phyloP scores from a whole-genome alignment of 1,140 invertebrate species.

The Anastrepha obliqua region DNA sequence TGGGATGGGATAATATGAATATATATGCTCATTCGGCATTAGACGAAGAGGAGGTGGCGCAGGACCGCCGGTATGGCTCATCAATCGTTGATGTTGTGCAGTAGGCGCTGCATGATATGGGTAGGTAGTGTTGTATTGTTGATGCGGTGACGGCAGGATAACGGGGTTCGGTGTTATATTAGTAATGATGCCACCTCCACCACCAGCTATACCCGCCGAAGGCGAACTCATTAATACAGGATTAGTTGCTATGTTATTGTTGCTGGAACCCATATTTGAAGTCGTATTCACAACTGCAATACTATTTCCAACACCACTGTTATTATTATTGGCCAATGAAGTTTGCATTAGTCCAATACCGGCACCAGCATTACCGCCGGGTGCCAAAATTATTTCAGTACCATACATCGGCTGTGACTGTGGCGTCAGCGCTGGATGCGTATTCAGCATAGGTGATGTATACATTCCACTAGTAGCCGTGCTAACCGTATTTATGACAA shows the following conservation, averaged over 20 bases:
- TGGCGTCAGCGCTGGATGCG: slow-evolving; percentile 52
- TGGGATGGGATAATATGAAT: slow-evolving; percentile 73
- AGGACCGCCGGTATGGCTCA: slow-evolving; percentile 72
- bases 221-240: slow-evolving; percentile 58
- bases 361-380: slow-evolving; percentile 47
- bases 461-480: slow-evolving; percentile 47
- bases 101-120: slow-evolving; percentile 69
- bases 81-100: slow-evolving; percentile 79
- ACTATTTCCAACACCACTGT: slow-evolving; percentile 25
- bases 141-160: slow-evolving; percentile 54
- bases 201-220: slow-evolving; percentile 37
- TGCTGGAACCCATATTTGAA: slow-evolving; percentile 54
- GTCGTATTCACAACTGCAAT: slow-evolving; percentile 53
- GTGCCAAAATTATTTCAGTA: slow-evolving; percentile 54
- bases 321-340: slow-evolving; percentile 56
- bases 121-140: slow-evolving; percentile 63
- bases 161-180: slow-evolving; percentile 59
- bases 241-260: slow-evolving; percentile 57
- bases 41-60: slow-evolving; percentile 74
- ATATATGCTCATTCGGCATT: slow-evolving; percentile 73
- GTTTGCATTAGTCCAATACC: slow-evolving; percentile 59
- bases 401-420: slow-evolving; percentile 55
- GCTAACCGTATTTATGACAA: slow-evolving; percentile 26
- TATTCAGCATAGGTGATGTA: slow-evolving; percentile 42
- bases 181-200: slow-evolving; percentile 54